A percentile compares a stretch with the other conserved stretches of the same genome.
phyloP scores from a whole-genome alignment of 1,140 invertebrate genomes.

The Drosophila auraria region DNA sequence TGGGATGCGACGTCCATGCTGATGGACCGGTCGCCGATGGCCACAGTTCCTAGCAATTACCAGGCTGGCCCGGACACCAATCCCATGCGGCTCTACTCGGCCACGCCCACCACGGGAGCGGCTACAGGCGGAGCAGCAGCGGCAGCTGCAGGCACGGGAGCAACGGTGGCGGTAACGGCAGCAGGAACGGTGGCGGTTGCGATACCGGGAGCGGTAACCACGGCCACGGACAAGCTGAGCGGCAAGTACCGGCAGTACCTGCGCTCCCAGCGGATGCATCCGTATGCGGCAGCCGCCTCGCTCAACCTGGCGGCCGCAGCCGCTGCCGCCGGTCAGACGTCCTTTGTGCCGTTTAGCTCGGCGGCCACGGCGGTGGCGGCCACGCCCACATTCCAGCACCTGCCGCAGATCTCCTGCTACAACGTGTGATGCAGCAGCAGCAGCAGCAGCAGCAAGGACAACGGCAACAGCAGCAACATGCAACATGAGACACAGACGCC shows the following conservation, averaged over 20 bases:
- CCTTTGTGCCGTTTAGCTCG: conserved; percentile 85
- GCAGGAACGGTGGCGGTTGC: conserved; percentile 25
- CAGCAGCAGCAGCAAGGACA: conserved; percentile 31
- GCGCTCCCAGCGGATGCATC: conserved; percentile 86
- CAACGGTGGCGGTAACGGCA: conserved; percentile 18
- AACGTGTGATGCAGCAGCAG: conserved; percentile 86
- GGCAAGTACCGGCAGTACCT: conserved; percentile 87
- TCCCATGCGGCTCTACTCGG: conserved; percentile 65
- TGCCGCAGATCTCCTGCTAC: conserved; percentile 87
- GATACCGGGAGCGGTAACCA: conserved; percentile 30
- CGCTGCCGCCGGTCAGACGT: conserved; percentile 71
- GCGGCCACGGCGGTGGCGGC: conserved; percentile 66
- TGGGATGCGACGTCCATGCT: conserved; percentile 74
- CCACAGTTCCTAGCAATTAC: conserved; percentile 86
- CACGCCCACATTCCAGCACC: conserved; percentile 85
- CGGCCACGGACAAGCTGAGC: conserved; percentile 85
- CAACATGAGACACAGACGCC: conserved; percentile 67
- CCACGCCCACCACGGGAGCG: conserved; percentile 56
- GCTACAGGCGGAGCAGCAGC: conserved; percentile 40
- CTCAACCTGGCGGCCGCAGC: conserved; percentile 71
- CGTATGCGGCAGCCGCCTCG: conserved; percentile 85
- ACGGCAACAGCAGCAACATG: conserved; percentile 38
- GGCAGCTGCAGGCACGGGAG: conserved; percentile 22
- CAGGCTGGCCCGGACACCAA: conserved; percentile 84
- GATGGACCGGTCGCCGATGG: conserved; percentile 81